Evolutionary conservation across 2,113 vertebrate species (phyloP), one percentile per base, ranked within the genome.

Genomic region (Prunella himalayana): DNA sequence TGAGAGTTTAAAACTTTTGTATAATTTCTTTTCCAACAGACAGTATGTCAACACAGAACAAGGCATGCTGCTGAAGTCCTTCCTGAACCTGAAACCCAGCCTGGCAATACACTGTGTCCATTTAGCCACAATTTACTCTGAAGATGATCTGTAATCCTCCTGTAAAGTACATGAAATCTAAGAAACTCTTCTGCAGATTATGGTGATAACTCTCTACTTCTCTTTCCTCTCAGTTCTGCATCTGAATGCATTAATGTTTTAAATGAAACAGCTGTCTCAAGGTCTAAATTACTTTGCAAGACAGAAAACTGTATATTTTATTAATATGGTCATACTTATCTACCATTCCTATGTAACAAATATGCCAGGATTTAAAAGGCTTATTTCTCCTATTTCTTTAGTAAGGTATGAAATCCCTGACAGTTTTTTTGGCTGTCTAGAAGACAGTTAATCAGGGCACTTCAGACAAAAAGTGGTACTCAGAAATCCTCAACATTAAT

Each of bases 201-300:
- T 37, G 76, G 44, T 41, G 61, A 82, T 75, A 89, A 75, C 42
- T 71, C 30, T 69, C 65, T 72, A 2, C 28, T 78, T 54, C 39
- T 90, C 41, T 81, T 88, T 82, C n/a, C 57, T 89, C 41, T 61
- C 69, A 72, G 56, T 68, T 79, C 65, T 71, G 50, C 54, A 65
- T 60, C n/a, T 45, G 20, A 79, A 7, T 28, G 11, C 16, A 33
- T 42, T 20, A 50, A 35, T 21, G 9, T 53, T 95, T 91, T 82
- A 87, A 89, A 92, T 60, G 10, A 92, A 95, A 89, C 45, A 89
- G 60, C 61, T 87, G 65, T 82, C 91, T 64, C 37, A 47, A 94
- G 42, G 35, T 51, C 64, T 57, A 65, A 94, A 92, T 72, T 54
- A 85, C 69, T 96, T 94, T 91, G 89, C 86, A 92, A 89, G 65